These are phyloP conservation scores for Rhopalosiphum maidis DNA, from an alignment of 1,140 invertebrate species.

Conservation along the genomic window DNA sequence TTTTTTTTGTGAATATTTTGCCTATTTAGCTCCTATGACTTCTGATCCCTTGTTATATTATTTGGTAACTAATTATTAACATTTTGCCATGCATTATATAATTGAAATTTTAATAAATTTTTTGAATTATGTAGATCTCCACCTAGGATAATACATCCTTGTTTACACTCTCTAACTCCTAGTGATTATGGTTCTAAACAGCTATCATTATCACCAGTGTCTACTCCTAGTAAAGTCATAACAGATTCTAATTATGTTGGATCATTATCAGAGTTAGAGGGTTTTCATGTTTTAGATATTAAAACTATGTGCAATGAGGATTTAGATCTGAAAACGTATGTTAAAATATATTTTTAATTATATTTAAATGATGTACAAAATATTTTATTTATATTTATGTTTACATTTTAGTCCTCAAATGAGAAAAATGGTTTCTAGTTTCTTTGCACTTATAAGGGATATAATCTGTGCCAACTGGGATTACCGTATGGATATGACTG, in stretches of 20 bases:
- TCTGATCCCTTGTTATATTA: too few species aligned
- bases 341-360: background rate
- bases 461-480: constrained; percentile 82
- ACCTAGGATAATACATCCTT: constrained; percentile 16
- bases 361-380: background rate
- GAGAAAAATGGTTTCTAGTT: constrained; percentile 79
- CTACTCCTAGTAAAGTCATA: constrained; percentile 44
- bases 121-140: constrained; percentile 42
- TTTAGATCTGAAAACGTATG: constrained; percentile 34
- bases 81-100: background rate
- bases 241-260: constrained; percentile 52
- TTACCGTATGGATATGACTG: constrained; percentile 76
- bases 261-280: constrained; percentile 46
- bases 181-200: constrained; percentile 45
- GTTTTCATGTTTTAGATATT: constrained; percentile 51
- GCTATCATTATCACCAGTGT: constrained; percentile 39
- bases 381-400: background rate
- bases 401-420: constrained; percentile 62
- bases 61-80: background rate
- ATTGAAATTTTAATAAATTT: background rate
- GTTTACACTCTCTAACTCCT: background rate
- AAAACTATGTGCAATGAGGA: constrained; percentile 42
- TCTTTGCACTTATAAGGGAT: constrained; percentile 81
- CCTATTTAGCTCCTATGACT: too few species aligned
- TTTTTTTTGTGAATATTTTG: too few species aligned